Evolutionary conservation across 2,797 vertebrate species (phyloP).

Genomic region (Perdix hodgsoniae): DNA sequence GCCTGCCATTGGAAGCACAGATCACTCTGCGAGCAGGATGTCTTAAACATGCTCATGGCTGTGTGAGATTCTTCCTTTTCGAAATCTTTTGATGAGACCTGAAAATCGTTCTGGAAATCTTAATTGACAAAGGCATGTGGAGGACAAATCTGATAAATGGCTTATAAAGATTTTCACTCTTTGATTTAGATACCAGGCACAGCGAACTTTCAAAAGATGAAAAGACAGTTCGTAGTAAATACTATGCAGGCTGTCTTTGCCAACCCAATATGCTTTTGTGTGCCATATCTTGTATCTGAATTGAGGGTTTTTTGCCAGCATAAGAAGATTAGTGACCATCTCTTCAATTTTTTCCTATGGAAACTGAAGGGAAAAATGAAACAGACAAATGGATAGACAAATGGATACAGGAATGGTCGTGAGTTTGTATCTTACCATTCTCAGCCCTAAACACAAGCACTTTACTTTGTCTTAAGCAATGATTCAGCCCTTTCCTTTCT

Average conservation of each 20-base stretch:
- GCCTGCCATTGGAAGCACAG: neutral
- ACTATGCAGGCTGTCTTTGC: neutral
- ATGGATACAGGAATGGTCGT: neutral
- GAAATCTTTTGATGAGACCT: neutral
- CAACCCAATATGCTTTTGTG: neutral
- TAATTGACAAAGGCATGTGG: constrained; percentile 13
- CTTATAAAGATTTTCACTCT: constrained; percentile 5
- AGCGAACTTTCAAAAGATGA: neutral
- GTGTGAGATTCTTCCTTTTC: neutral
- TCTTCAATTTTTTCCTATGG: neutral
- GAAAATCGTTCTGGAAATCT: constrained; percentile 26
- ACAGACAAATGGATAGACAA: neutral
- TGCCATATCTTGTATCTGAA: neutral
- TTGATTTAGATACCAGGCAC: neutral
- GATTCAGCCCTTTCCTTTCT: neutral
- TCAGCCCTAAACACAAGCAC: neutral
- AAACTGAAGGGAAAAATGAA: neutral
- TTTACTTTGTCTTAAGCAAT: neutral
- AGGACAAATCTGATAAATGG: constrained; percentile 26
- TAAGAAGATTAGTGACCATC: neutral
- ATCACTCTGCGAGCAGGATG: neutral
- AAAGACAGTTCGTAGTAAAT: neutral
- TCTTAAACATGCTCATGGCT: neutral
- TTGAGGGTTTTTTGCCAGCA: neutral
- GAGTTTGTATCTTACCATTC: neutral